Evolutionary conservation across 2,888 invertebrate genomes (phyloP).

Genomic region (Lochmaea capreae): DNA sequence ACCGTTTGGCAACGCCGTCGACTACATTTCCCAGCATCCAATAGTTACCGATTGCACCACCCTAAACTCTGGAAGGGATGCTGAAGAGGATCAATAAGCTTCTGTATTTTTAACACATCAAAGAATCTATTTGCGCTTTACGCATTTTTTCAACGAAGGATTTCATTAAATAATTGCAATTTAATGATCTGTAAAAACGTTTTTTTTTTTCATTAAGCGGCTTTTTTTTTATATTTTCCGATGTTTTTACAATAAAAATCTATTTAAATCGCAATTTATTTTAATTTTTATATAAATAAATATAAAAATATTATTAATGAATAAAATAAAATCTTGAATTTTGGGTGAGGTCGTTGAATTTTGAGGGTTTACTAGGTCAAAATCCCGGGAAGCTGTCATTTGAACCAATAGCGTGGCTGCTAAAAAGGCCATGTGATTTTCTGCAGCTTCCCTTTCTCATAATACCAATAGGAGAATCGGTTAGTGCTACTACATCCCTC

Average conservation of each 20-base stretch:
- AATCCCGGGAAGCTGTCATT: constrained; percentile 63
- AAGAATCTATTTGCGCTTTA: constrained; percentile 7
- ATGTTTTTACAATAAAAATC: neutral
- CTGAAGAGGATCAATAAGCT: constrained; percentile 36
- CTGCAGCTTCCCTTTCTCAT: constrained; percentile 64
- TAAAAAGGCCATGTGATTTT: constrained; percentile 59
- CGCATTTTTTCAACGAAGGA: neutral
- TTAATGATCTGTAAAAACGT: neutral
- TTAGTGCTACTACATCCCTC: constrained; percentile 31
- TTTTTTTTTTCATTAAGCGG: neutral
- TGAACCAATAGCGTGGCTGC: constrained; percentile 59
- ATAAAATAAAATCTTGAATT: constrained; percentile 37
- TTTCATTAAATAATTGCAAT: neutral
- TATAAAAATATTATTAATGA: neutral
- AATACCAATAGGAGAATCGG: constrained; percentile 30
- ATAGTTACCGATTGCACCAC: constrained; percentile 42
- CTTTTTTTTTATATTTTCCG: neutral
- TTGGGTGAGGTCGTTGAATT: constrained; percentile 61
- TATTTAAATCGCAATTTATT: neutral
- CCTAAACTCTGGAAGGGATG: constrained; percentile 45
- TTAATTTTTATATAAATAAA: neutral
- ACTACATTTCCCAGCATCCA: constrained; percentile 32
- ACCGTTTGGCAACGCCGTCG: constrained; percentile 18
- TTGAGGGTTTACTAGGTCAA: constrained; percentile 64
- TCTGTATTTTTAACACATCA: constrained; percentile 27